Evolutionary conservation across 2,888 invertebrate species (phyloP).

Genomic region (Tortricodes alternella): DNA sequence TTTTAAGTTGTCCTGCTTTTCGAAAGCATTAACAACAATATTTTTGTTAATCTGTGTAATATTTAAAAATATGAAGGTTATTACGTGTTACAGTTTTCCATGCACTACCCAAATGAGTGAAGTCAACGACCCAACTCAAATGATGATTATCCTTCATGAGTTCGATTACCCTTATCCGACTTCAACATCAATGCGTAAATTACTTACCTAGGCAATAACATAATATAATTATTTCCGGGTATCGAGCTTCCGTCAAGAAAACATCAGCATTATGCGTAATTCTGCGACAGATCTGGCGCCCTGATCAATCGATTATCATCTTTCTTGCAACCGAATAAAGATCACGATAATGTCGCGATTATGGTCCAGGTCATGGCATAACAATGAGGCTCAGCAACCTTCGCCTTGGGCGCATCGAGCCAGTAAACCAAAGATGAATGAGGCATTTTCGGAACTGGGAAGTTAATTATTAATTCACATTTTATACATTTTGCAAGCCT

Average conservation of each 20-base stretch:
- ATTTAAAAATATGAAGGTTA: no score
- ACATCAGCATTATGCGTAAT: conserved; percentile 9
- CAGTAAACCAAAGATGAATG: conserved; percentile 15
- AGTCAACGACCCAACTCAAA: conserved; percentile 16
- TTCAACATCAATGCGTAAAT: conserved; percentile 15
- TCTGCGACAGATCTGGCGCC: not conserved
- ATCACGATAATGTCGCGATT: not conserved
- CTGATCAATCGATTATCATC: conserved; percentile 3
- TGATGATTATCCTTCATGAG: conserved; percentile 20
- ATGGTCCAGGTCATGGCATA: conserved; percentile 12
- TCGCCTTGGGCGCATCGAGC: conserved; percentile 17
- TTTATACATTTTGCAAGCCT: not conserved
- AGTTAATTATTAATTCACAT: conserved; percentile 5
- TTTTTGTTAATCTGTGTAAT: no score
- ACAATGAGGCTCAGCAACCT: conserved; percentile 6
- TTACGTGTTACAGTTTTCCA: no score
- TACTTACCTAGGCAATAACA: conserved; percentile 25
- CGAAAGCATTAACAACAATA: no score
- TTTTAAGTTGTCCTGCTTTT: no score
- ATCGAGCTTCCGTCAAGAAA: conserved; percentile 23
- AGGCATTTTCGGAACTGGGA: conserved; percentile 16
- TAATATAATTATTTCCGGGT: conserved; percentile 23
- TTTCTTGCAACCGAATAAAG: conserved; percentile 7
- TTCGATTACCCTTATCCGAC: conserved; percentile 26
- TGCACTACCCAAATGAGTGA: conserved; percentile 7